Evolutionary conservation across 1,140 invertebrate genomes (phyloP).

Genomic region (Drosophila neocordata): DNA sequence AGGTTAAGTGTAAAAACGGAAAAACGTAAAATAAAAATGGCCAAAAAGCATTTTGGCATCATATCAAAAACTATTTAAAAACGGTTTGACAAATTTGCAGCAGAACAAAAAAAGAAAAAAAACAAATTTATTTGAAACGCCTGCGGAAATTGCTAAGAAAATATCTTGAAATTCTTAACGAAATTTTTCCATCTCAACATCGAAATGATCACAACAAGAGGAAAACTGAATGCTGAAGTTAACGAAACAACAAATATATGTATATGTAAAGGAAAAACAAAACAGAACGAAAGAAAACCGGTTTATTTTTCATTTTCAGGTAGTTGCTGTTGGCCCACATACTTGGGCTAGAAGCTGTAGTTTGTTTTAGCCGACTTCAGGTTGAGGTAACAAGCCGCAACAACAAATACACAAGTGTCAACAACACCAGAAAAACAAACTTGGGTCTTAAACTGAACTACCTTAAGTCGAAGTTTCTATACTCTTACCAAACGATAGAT

Average conservation of each 20-base stretch:
- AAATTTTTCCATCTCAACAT: slow-evolving; percentile 35
- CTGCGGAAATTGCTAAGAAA: slow-evolving; percentile 24
- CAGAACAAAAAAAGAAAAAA: neutral
- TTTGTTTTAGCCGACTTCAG: slow-evolving; percentile 15
- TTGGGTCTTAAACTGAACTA: no score
- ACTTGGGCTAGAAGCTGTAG: slow-evolving; percentile 26
- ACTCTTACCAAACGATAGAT: neutral
- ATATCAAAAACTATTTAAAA: slow-evolving; percentile 30
- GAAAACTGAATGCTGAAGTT: neutral
- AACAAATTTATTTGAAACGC: slow-evolving; percentile 51
- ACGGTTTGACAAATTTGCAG: slow-evolving; percentile 62
- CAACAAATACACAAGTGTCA: slow-evolving; percentile 27
- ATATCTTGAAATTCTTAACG: slow-evolving; percentile 23
- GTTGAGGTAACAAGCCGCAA: slow-evolving; percentile 19
- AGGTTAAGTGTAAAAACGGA: slow-evolving; percentile 45
- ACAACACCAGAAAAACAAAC: slow-evolving; percentile 6
- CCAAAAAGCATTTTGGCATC: slow-evolving; percentile 47
- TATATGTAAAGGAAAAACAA: slow-evolving; percentile 10
- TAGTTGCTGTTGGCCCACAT: slow-evolving; percentile 43
- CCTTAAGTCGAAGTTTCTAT: neutral
- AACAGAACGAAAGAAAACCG: slow-evolving; percentile 27
- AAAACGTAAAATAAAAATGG: slow-evolving; percentile 12
- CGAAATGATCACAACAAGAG: slow-evolving; percentile 17
- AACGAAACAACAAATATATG: neutral
- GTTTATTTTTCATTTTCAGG: slow-evolving; percentile 30